Percentiles rank a stretch among this genome's conserved stretches.
Conservation (phyloP, 2,888 invertebrate genomes). For the Heliconius aoede region DNA sequence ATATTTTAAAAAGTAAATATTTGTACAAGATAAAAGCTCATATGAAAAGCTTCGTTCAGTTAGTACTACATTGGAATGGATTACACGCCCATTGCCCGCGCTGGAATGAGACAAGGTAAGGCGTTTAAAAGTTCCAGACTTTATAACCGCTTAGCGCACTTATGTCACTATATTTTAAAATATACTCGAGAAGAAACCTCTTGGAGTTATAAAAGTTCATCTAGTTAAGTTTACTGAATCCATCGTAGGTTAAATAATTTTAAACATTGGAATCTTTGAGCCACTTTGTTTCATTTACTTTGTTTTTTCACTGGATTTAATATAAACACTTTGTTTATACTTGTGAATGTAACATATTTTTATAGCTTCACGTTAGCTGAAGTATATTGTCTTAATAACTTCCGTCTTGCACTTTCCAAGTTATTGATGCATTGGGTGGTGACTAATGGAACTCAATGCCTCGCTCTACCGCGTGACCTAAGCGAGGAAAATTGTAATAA, state of each 20-base stretch:
- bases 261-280: not conserved
- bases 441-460: too few relatives aligned
- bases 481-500: too few relatives aligned
- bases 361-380: too few relatives aligned
- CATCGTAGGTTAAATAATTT: not conserved
- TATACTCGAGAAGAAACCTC: slow-evolving; percentile 2
- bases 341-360: too few relatives aligned
- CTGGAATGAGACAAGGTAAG: slow-evolving; percentile 5
- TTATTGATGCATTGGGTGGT: too few relatives aligned
- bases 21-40: not conserved
- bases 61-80: slow-evolving; percentile 10
- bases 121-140: not conserved
- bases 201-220: not conserved
- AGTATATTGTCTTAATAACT: too few relatives aligned
- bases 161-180: slow-evolving; percentile 16
- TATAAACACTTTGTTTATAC: too few relatives aligned
- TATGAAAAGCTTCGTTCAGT: slow-evolving; percentile 6
- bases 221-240: slow-evolving; percentile 1
- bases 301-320: not conserved
- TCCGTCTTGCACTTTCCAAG: too few relatives aligned
- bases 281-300: not conserved
- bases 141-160: slow-evolving; percentile 17
- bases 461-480: too few relatives aligned
- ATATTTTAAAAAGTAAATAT: not conserved
- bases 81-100: slow-evolving; percentile 13